phyloP scores from a whole-genome alignment of 2,113 vertebrate genomes.

The Cavia porcellus region DNA sequence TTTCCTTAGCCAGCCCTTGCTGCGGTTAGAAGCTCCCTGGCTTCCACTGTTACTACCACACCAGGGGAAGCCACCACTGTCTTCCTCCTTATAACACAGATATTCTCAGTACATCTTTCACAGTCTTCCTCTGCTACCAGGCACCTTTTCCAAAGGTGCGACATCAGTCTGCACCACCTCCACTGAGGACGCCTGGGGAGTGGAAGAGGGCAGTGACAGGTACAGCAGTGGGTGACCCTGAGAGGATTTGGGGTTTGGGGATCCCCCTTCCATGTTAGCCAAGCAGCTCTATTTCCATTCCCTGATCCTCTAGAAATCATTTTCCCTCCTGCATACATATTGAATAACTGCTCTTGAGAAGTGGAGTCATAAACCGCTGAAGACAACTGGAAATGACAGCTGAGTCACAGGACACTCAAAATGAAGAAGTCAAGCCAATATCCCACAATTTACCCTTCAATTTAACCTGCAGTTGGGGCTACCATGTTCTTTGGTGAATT shows the following conservation, averaged over 20 bases:
- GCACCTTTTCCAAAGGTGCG: not conserved
- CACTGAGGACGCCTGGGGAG: no score
- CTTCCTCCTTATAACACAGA: not conserved
- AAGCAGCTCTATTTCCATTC: not conserved
- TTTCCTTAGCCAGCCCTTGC: not conserved
- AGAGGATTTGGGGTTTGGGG: not conserved
- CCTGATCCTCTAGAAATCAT: not conserved
- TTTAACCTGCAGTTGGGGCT: not conserved
- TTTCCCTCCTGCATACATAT: no score
- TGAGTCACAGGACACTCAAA: not conserved
- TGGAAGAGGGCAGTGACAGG: not conserved
- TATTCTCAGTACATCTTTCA: not conserved
- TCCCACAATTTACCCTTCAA: not conserved
- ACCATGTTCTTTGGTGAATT: not conserved
- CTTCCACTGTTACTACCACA: not conserved
- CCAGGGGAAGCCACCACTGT: not conserved
- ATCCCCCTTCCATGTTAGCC: accelerated
- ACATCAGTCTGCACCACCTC: not conserved
- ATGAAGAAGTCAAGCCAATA: not conserved
- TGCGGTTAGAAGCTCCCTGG: not conserved
- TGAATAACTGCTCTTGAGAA: not conserved
- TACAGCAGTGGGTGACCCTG: not conserved
- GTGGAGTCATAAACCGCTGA: not conserved
- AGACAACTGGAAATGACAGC: not conserved
- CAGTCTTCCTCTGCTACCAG: not conserved